Base-by-base conservation (phyloP, 2,797 vertebrate species). In the Bradypodion pumilum region DNA sequence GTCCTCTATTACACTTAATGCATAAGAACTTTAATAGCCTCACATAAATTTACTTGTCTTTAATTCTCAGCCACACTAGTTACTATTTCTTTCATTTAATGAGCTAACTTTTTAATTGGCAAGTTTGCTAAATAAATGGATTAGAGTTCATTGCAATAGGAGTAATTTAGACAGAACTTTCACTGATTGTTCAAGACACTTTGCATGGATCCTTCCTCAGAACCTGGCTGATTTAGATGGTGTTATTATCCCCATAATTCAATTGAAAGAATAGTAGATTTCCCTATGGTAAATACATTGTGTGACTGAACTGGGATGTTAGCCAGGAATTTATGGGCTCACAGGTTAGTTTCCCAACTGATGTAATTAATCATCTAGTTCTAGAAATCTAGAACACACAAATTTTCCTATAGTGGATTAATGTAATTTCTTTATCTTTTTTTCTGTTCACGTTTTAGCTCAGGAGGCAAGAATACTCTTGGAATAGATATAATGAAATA, bases 381-480 rank as follows among this genome's bases (percentile, higher is more conserved):
- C 6, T n/a, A 29, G 44, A 70, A 72, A 92, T 89, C 87, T 87
- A 84, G 85, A 90, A 86, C n/a, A 19, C 65, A 85, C 85, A 74
- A 81, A 78, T 79, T 75, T 84, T 94, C 90, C 87, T 88, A 86
- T 80, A 59, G 9, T 27, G 92, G 91, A 92, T 92, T 92, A 91
- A 93, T 93, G 94, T 90, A 86, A 91, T 86, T 80, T 62, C 62
- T 83, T 78, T 92, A 83, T 83, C 25, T 77, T 83, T 70, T 78
- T 49, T 29, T 27, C 52, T 78, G 80, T 75, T 73, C 68, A 0
- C 0, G 8, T 88, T 89, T 77, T 89, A 81, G 37, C 73, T 88
- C 0, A 60, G 87, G 85, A 60, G 87, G 86, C 75, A 78, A 86
- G 86, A 91, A 92, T 78, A 88, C 69, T 78, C 81, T 88, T 90